A percentile compares a stretch with the other conserved stretches of the same genome.
Conservation (phyloP, 2,797 vertebrate species). For the Girardinus metallicus region DNA sequence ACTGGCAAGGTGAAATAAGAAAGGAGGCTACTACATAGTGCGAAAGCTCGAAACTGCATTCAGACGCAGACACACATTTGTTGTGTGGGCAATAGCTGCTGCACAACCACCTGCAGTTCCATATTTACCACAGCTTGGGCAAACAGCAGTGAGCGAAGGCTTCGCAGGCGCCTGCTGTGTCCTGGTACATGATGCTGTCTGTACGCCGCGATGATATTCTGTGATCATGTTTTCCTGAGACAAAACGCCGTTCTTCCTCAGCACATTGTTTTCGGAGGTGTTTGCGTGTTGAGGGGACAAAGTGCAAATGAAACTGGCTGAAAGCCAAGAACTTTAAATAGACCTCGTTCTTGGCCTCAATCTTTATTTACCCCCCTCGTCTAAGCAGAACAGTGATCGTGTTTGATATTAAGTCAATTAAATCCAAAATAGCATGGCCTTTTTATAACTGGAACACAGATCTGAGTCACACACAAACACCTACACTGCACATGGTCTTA, state of each 20-base stretch:
- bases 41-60: conserved; percentile 21
- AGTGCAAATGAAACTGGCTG: conserved; percentile 50
- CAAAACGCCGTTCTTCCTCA: conserved; percentile 52
- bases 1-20: conserved; percentile 50
- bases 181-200: conserved; percentile 42
- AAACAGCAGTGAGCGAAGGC: conserved; percentile 59
- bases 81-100: conserved; percentile 60
- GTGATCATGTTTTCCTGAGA: conserved; percentile 60
- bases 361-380: conserved; percentile 24
- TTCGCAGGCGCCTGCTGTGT: conserved; percentile 61
- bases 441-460: conserved; percentile 43
- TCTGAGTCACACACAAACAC: conserved; percentile 45
- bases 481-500: conserved; percentile 10
- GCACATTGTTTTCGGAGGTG: conserved; percentile 36
- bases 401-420: conserved; percentile 60
- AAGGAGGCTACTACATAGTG: conserved; percentile 16
- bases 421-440: conserved; percentile 42
- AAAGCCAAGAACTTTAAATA: conserved; percentile 58
- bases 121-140: conserved; percentile 70
- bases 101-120: conserved; percentile 68
- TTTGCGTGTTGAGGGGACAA: background rate
- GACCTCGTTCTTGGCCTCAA: conserved; percentile 47
- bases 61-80: conserved; percentile 45
- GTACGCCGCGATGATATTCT: conserved; percentile 44
- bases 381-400: conserved; percentile 23